Evolutionary conservation across 2,113 vertebrate species (phyloP).

Genomic region (Echinops telfairi): DNA sequence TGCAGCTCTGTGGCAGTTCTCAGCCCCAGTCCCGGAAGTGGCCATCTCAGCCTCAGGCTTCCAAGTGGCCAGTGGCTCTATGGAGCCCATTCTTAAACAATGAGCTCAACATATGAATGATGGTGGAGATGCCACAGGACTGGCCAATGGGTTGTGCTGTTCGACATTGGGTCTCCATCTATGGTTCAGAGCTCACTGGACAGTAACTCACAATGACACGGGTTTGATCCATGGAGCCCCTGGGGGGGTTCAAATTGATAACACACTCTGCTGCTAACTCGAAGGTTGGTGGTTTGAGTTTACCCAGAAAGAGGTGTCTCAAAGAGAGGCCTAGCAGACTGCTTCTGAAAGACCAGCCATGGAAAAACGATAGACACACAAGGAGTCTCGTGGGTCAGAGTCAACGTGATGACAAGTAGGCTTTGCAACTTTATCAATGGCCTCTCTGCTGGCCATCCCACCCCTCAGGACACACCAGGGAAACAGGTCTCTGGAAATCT

Average conservation of each 20-base stretch:
- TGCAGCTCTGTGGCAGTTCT: accelerated
- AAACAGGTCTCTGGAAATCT: no score
- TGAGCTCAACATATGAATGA: background rate
- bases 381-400: no score
- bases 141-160: background rate
- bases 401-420: background rate
- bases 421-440: background rate
- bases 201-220: background rate
- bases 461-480: background rate
- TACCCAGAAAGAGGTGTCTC: no score
- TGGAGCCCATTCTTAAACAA: background rate
- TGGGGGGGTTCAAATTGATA: background rate
- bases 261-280: background rate
- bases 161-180: background rate
- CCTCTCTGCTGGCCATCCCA: background rate
- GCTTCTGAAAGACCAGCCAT: background rate
- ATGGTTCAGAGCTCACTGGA: background rate
- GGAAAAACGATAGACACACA: background rate
- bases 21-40: background rate
- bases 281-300: background rate
- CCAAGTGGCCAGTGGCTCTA: accelerated
- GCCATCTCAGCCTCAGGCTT: accelerated
- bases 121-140: background rate
- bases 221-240: background rate
- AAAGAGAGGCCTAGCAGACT: background rate